These are phyloP conservation scores for Garra rufa DNA, from an alignment of 2,113 vertebrate species.

Conservation along the genomic window DNA sequence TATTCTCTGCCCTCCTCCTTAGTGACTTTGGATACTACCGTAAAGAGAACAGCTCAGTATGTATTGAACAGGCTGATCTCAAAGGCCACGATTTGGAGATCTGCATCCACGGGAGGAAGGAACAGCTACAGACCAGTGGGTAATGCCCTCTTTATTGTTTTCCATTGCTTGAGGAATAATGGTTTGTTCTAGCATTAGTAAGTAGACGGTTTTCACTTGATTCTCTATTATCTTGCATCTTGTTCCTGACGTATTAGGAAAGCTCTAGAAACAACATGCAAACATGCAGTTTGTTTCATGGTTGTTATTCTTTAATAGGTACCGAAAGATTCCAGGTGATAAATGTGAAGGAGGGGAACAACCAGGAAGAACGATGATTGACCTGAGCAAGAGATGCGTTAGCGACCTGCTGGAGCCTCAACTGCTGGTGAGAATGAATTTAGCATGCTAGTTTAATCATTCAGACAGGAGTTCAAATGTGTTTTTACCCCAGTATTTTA, in stretches of 20 bases:
- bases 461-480: background rate
- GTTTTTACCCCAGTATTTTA: background rate
- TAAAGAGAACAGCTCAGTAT: conserved; percentile 84
- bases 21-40: conserved; percentile 95
- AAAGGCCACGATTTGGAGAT: conserved; percentile 85
- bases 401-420: conserved; percentile 74
- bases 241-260: background rate
- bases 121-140: conserved; percentile 89
- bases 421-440: conserved; percentile 68
- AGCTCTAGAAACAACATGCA: background rate
- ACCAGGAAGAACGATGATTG: conserved; percentile 80
- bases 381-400: conserved; percentile 86
- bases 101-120: conserved; percentile 85
- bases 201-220: background rate
- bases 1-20: conserved; percentile 38
- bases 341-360: conserved; percentile 84
- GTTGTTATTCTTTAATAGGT: conserved; percentile 69
- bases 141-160: conserved; percentile 57
- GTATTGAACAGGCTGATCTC: conserved; percentile 88
- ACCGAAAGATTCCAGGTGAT: conserved; percentile 93
- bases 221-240: background rate
- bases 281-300: background rate
- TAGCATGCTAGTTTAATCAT: background rate
- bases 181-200: background rate
- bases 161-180: background rate